Percentiles rank a stretch among this genome's conserved stretches.
Evolutionary conservation across 2,113 vertebrate genomes (phyloP).

Genomic region (Turnix velox): DNA sequence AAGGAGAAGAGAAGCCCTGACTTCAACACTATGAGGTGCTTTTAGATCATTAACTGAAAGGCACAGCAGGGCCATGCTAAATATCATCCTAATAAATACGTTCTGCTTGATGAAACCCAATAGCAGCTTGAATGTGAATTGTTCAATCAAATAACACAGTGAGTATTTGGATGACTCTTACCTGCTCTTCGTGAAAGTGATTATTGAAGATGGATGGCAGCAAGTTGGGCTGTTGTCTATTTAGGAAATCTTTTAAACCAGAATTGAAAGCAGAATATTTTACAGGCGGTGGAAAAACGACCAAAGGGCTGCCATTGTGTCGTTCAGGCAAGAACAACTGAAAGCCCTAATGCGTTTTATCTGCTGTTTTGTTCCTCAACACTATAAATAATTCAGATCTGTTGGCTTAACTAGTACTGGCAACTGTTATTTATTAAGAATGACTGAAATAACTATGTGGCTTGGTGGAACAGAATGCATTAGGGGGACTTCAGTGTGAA

Average conservation of each 20-base stretch:
- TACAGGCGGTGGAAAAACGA: not conserved
- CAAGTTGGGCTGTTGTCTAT: not conserved
- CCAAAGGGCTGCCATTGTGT: constrained; percentile 26
- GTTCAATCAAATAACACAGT: not conserved
- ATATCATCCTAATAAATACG: not conserved
- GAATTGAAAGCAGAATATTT: not conserved
- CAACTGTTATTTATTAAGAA: constrained; percentile 65
- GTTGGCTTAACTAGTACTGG: constrained; percentile 65
- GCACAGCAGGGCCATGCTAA: not conserved
- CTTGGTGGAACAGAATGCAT: constrained; percentile 55
- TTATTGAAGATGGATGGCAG: not conserved
- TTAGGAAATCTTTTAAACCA: constrained; percentile 23
- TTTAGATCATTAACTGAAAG: not conserved
- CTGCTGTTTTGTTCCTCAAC: constrained; percentile 37
- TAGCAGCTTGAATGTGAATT: not conserved
- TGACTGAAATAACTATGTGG: constrained; percentile 55
- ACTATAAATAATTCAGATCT: constrained; percentile 63
- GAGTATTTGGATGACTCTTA: not conserved
- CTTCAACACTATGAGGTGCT: not conserved
- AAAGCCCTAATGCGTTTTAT: constrained; percentile 49
- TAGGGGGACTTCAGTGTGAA: constrained; percentile 35
- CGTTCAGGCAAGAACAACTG: not conserved
- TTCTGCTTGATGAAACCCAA: not conserved
- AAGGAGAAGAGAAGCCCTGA: not conserved
- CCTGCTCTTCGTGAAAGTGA: not conserved